Percentiles rank a stretch among this genome's conserved stretches.
Evolutionary conservation across 2,888 invertebrate genomes (phyloP).

Genomic region (Scelioninae gen. 1): DNA sequence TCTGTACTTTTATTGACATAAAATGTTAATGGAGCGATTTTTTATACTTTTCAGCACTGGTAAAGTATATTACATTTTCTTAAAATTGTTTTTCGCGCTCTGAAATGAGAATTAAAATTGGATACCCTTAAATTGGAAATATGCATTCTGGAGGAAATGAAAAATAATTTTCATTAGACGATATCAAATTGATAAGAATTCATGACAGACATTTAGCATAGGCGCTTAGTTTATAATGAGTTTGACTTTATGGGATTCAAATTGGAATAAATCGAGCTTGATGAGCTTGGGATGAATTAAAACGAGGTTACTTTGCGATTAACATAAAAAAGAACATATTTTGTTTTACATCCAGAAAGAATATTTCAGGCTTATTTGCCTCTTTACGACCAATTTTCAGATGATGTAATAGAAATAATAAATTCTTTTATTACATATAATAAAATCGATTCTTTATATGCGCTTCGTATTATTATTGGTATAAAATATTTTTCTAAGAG

Average conservation of each 20-base stretch:
- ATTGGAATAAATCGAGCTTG: constrained; percentile 25
- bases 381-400: background rate
- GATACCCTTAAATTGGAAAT: background rate
- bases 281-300: constrained; percentile 2
- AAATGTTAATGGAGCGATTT: no score
- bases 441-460: background rate
- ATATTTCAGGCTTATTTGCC: background rate
- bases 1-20: no score
- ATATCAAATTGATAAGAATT: constrained; percentile 33
- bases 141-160: background rate
- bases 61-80: no score
- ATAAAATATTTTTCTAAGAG: no score
- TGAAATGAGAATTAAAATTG: background rate
- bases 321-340: constrained; percentile 4
- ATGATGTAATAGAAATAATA: background rate
- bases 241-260: constrained; percentile 23
- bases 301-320: background rate
- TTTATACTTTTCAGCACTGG: no score
- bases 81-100: background rate
- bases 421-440: background rate
- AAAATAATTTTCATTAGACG: constrained; percentile 22
- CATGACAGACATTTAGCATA: constrained; percentile 8
- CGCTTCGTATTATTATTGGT: no score
- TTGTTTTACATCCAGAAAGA: background rate
- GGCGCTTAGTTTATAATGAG: background rate